phyloP scores from a whole-genome alignment of 2,113 vertebrate species.

The Heterotis niloticus region DNA sequence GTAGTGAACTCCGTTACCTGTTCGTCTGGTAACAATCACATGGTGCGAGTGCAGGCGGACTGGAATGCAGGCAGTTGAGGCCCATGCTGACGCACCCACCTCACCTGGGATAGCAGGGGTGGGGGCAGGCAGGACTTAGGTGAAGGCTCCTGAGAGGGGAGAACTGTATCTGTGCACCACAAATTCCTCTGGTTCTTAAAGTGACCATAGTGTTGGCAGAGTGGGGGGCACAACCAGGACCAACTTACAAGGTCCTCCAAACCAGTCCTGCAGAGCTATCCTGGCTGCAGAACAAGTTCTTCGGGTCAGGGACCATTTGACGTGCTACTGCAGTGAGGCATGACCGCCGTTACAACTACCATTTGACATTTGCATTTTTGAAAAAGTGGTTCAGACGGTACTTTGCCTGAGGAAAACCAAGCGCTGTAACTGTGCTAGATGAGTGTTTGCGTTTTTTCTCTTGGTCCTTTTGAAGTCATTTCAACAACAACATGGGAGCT shows the following conservation, averaged over 20 bases:
- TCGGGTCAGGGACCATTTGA: neutral
- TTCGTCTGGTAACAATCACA: slow-evolving; percentile 30
- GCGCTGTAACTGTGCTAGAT: neutral
- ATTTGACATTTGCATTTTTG: neutral
- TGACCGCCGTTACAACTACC: too few relatives aligned
- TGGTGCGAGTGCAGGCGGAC: neutral
- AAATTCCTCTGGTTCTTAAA: slow-evolving; percentile 13
- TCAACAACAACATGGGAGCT: neutral
- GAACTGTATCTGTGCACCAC: neutral
- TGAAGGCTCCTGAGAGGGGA: neutral
- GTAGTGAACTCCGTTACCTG: slow-evolving; percentile 22
- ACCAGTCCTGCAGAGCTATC: neutral
- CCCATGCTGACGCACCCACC: slow-evolving; percentile 18
- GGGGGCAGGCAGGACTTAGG: slow-evolving; percentile 5
- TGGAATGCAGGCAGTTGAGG: slow-evolving; percentile 22
- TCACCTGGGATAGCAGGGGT: neutral
- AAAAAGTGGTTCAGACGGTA: neutral
- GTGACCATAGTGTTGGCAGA: neutral
- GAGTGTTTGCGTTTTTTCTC: neutral
- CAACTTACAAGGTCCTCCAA: neutral
- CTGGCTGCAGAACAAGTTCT: neutral
- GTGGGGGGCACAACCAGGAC: neutral
- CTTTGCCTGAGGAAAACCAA: neutral
- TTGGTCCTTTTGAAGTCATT: slow-evolving; percentile 1
- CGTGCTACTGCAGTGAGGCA: too few relatives aligned